Evolutionary conservation across 2,888 invertebrate genomes (phyloP), one percentile per base, ranked within the genome.

Genomic region (Dolomedes plantarius): DNA sequence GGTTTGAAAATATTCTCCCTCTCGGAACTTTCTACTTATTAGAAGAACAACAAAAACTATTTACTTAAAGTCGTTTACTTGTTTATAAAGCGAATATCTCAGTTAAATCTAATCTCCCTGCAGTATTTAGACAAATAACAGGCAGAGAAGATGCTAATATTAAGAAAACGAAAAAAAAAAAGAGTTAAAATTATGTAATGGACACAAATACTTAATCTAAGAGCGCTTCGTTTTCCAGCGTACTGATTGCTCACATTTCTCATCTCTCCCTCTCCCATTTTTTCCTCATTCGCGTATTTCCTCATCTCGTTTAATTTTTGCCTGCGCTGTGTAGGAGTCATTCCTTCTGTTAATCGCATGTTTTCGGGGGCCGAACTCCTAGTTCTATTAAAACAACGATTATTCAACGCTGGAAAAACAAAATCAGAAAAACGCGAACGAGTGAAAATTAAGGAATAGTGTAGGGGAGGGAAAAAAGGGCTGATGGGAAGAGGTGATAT

Each of bases 301-400:
- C 41, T 46, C 16, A 41, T 16, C 41, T 46, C 16, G 41, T 16
- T 16, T 46, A 56, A 56, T 56, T 56, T 56, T 56, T 56, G 56
- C 56, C 56, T 23, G 23, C 3, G 3, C 56, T 56, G 13, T 23
- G 11, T 16, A 23, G 56, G 3, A 56, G 23, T 56, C 23, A 23
- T 56, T 23, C 23, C 23, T 56, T 56, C 23, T 16, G 56, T 6
- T 56, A 56, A 56, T 71, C 74, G 64, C 64, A 56, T 80, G 71
- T 69, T 69, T 41, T 72, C 65, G 50, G 23, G 28, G 62, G 23
- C 62, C 36, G 19, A 29, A 56, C 41, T 75, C 68, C 68, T 36
- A 27, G 74, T 71, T 75, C 81, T 39, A 83, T 83, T 83, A 83
- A 77, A 77, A 83, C 27, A 72, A 83, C 67, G 77, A 83, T 83